Evolutionary conservation across 2,113 vertebrate species (phyloP).

Genomic region (Carlito syrichta): DNA sequence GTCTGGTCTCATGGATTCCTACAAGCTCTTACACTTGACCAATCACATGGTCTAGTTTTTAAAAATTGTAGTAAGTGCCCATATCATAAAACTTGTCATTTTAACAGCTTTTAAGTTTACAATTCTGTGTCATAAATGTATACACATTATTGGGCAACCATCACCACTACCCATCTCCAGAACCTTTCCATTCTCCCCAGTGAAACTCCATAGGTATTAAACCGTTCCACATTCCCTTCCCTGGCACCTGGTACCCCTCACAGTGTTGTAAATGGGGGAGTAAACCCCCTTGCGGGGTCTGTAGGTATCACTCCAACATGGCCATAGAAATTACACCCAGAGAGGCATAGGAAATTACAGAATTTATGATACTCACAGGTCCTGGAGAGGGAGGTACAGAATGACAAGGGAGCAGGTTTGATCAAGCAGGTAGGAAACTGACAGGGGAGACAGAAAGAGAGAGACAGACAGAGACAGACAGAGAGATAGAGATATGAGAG

Average conservation of each 20-base stretch:
- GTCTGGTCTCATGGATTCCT: not conserved
- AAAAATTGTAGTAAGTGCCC: not conserved
- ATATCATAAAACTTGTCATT: not conserved
- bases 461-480: too few species aligned
- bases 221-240: not conserved
- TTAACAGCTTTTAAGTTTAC: not conserved
- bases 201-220: not conserved
- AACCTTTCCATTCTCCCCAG: not conserved
- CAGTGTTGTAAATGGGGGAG: not conserved
- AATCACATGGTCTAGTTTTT: not conserved
- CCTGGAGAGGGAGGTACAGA: not conserved
- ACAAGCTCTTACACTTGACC: not conserved
- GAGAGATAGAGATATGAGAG: too few species aligned
- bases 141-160: too few species aligned
- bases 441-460: not conserved
- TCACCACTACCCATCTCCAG: not conserved
- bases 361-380: not conserved
- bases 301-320: not conserved
- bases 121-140: not conserved
- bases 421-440: too few species aligned
- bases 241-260: not conserved
- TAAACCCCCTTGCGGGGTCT: not conserved
- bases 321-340: not conserved
- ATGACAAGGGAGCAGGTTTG: too few species aligned
- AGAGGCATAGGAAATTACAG: not conserved